Evolutionary conservation across 1,140 invertebrate species (phyloP).

Genomic region (Pseudomyrmex concolor): DNA sequence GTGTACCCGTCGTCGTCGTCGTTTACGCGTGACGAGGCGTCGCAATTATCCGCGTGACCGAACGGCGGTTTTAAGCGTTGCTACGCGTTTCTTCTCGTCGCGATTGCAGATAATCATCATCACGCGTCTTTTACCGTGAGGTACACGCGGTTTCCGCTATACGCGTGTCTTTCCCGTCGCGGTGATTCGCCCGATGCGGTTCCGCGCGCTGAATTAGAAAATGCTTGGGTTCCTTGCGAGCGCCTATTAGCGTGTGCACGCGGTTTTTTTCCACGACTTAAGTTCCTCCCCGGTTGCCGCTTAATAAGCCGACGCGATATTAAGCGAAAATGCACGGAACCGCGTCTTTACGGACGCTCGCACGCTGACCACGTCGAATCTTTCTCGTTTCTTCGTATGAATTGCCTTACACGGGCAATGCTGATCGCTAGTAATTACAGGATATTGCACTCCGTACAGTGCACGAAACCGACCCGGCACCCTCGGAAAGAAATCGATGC

Average conservation of each 20-base stretch:
- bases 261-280: constrained; percentile 44
- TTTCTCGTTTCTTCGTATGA: constrained; percentile 26
- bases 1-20: constrained; percentile 23
- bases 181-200: constrained; percentile 27
- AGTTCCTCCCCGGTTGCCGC: constrained; percentile 37
- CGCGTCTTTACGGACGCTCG: background rate
- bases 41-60: constrained; percentile 30
- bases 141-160: constrained; percentile 11
- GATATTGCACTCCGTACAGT: constrained; percentile 29
- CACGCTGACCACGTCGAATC: constrained; percentile 13
- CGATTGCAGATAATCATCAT: constrained; percentile 37
- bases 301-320: constrained; percentile 46
- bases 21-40: constrained; percentile 36
- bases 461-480: background rate
- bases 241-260: constrained; percentile 52
- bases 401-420: constrained; percentile 39
- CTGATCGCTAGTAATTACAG: constrained; percentile 26
- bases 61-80: background rate
- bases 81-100: constrained; percentile 40
- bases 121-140: constrained; percentile 19
- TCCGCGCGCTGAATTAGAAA: constrained; percentile 59
- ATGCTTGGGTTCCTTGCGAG: constrained; percentile 33
- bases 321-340: constrained; percentile 36
- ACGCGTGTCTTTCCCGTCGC: background rate
- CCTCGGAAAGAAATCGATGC: background rate